Evolutionary conservation across 2,113 vertebrate species (phyloP).

Genomic region (Todiramphus chloris): DNA sequence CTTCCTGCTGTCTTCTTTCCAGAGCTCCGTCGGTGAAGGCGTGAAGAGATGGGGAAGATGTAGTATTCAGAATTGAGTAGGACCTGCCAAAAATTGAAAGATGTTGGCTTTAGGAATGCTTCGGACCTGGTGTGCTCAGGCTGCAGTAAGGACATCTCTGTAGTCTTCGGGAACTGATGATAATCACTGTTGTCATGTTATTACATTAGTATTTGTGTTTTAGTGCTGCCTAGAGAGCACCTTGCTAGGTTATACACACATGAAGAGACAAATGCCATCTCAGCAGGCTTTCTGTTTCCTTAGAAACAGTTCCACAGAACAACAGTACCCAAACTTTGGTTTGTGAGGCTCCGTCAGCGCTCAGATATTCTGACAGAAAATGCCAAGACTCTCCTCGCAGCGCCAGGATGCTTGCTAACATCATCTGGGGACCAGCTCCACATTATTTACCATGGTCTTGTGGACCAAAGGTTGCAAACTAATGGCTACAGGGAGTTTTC

Average conservation of each 20-base stretch:
- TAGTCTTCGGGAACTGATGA: neutral
- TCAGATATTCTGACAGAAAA: neutral
- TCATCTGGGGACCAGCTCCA: neutral
- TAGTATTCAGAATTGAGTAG: constrained; percentile 86
- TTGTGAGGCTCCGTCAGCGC: neutral
- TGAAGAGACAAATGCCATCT: neutral
- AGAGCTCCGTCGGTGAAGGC: constrained; percentile 79
- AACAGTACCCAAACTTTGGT: neutral
- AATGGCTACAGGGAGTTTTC: neutral
- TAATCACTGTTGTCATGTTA: neutral
- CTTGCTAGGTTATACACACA: neutral
- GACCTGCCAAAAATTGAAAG: constrained; percentile 78
- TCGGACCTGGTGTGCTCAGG: neutral
- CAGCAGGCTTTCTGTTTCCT: neutral
- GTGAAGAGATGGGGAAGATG: constrained; percentile 70
- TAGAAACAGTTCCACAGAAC: neutral
- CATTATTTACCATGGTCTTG: accelerated
- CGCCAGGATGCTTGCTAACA: neutral
- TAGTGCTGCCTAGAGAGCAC: neutral
- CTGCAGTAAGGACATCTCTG: neutral
- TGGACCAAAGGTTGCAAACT: neutral
- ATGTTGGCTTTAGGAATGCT: neutral
- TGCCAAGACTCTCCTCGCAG: neutral
- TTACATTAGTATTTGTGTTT: neutral
- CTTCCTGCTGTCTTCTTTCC: constrained; percentile 86